Evolutionary conservation across 2,113 vertebrate genomes (phyloP), one percentile per base, ranked within the genome.

Genomic region (Xenus cinereus): DNA sequence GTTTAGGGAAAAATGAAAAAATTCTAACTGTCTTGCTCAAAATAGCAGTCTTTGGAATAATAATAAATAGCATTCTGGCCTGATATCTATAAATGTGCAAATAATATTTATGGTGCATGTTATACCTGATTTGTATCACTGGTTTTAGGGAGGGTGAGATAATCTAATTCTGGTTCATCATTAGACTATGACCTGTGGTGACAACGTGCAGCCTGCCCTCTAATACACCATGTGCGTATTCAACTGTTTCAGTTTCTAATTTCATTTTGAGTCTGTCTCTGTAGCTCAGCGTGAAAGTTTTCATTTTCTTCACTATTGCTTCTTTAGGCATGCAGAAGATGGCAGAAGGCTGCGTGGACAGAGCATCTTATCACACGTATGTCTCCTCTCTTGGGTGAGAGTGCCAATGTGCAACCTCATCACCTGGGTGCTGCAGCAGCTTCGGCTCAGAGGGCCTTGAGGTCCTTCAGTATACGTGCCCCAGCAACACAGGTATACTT

Each of bases 171-270:
- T 75, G 26, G 12, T 53, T 87, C 14, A 46, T 15, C 27, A 5
- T 50, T 20, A 68, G 24, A 53, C 68, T 66, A 37, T 54, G 27
- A 17, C 18, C 17, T 41, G 22, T 3, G 2, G 39, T 66, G 66
- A 53, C 51, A 83, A 14, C 7, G 4, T 51, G 26, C 8, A 51
- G 3, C 27, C 20, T 87, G 18, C 53, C 21, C 43, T 8, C 3
- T 64, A n/a, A 53, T 30, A 24, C 3, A 32, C 12, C 20, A 12
- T 2, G 1, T 33, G 4, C 0, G 0, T 57, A 41, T 39, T 53
- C 57, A 82, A 26, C 4, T 13, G 21, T 15, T 84, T 33, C 37
- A 12, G 8, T 67, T 73, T 79, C 33, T 63, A 23, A 71, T 2
- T 0, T 30, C 0, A 1, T 37, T 64, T 62, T 54, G 30, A 39